These are phyloP conservation scores for Isichthys henryi DNA, from an alignment of 2,113 vertebrate species.

Conservation along the genomic window DNA sequence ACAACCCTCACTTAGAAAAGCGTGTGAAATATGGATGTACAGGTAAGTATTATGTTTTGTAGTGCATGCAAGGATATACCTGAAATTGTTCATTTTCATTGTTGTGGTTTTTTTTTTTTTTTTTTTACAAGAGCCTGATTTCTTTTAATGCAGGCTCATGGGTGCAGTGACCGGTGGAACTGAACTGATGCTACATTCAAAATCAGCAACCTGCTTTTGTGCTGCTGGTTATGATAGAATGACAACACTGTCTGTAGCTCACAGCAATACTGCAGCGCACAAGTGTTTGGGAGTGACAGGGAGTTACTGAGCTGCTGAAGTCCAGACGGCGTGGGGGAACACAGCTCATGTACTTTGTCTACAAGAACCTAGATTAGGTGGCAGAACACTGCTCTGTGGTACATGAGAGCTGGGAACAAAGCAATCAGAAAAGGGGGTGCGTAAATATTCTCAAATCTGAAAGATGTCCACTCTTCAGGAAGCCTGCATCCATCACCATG, in stretches of 20 bases:
- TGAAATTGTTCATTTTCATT: not conserved
- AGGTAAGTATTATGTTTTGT: not conserved
- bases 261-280: not conserved
- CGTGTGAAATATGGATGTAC: not conserved
- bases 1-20: not conserved
- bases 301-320: not conserved
- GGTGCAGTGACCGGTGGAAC: not conserved
- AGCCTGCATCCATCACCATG: not conserved
- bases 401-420: not conserved
- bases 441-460: not conserved
- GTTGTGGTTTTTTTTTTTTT: not conserved
- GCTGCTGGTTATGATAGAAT: not conserved
- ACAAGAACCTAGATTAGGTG: not conserved
- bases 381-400: not conserved
- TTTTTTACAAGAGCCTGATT: not conserved
- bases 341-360: not conserved
- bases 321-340: not conserved
- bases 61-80: not conserved
- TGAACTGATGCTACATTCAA: not conserved
- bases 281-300: not conserved
- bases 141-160: not conserved
- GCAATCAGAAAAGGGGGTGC: not conserved
- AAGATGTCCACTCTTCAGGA: not conserved
- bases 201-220: not conserved
- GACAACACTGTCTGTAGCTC: not conserved